phyloP scores from a whole-genome alignment of 2,113 vertebrate species.

The Emydura subglobosa region DNA sequence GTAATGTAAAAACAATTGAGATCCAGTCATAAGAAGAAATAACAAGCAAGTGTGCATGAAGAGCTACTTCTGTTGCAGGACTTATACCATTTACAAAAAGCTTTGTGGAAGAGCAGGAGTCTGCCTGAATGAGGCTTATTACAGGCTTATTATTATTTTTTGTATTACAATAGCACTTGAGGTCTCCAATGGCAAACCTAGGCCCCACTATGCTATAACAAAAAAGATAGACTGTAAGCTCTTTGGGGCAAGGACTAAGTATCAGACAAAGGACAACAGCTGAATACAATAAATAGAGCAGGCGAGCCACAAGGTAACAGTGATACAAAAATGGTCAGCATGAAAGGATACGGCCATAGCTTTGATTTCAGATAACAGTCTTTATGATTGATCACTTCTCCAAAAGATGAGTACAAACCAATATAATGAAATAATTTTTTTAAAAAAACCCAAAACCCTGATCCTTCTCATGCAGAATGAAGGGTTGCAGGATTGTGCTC shows the following conservation, averaged over 20 bases:
- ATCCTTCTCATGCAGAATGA: not conserved
- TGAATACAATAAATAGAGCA: not conserved
- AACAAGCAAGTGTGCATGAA: not conserved
- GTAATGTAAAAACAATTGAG: constrained; percentile 2
- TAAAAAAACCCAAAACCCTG: not conserved
- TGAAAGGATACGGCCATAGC: not conserved
- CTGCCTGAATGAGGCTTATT: not conserved
- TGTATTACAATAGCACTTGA: not conserved
- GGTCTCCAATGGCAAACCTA: not conserved
- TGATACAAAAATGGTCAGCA: not conserved
- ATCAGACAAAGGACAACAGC: not conserved
- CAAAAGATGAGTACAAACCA: not conserved
- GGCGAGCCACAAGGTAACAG: not conserved
- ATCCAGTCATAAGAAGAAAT: constrained; percentile 3
- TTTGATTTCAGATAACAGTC: not conserved
- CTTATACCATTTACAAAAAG: not conserved
- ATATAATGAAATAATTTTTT: not conserved
- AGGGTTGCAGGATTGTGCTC: not conserved
- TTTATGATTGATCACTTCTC: not conserved
- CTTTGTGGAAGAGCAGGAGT: not conserved
- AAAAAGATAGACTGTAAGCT: not conserved
- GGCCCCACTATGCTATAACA: not conserved
- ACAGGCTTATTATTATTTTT: not conserved
- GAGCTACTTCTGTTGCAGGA: not conserved
- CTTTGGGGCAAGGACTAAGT: not conserved